These are phyloP conservation scores for Diabrotica virgifera DNA, from an alignment of 1,140 invertebrate species.

Conservation along the genomic window DNA sequence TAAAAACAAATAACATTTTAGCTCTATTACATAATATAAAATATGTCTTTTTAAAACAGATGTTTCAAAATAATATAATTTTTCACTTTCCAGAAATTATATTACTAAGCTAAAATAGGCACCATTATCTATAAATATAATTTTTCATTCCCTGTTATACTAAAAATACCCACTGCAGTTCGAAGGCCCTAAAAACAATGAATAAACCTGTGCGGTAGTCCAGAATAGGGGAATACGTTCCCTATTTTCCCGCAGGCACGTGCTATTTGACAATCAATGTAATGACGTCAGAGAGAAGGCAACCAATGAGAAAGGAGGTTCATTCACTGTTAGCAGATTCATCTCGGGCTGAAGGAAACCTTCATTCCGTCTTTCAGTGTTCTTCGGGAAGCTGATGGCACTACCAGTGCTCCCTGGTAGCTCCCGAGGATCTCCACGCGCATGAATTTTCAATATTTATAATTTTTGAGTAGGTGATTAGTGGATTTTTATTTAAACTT, in stretches of 20 bases:
- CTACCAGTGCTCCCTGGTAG: background rate
- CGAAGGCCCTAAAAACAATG: constrained; percentile 5
- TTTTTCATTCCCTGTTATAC: no score
- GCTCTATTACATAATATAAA: no score
- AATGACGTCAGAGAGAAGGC: constrained; percentile 48
- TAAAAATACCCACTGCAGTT: background rate
- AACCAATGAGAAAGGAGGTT: constrained; percentile 45
- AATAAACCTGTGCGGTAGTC: constrained; percentile 8
- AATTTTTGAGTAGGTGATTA: no score
- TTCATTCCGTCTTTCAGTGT: constrained; percentile 7
- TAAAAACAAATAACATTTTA: no score
- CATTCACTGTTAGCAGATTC: constrained; percentile 50
- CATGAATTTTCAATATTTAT: no score
- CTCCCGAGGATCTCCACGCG: background rate
- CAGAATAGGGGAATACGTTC: constrained; percentile 8
- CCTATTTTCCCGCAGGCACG: constrained; percentile 36
- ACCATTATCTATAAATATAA: no score
- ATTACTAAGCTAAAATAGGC: no score
- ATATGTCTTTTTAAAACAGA: no score
- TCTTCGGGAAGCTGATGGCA: background rate
- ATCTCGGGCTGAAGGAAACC: constrained; percentile 31
- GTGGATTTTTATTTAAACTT: no score
- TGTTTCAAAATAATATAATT: no score
- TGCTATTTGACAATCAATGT: constrained; percentile 49
- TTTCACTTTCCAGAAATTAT: no score